phyloP scores from a whole-genome alignment of 2,113 vertebrate genomes.

The Hypanus sabinus region DNA sequence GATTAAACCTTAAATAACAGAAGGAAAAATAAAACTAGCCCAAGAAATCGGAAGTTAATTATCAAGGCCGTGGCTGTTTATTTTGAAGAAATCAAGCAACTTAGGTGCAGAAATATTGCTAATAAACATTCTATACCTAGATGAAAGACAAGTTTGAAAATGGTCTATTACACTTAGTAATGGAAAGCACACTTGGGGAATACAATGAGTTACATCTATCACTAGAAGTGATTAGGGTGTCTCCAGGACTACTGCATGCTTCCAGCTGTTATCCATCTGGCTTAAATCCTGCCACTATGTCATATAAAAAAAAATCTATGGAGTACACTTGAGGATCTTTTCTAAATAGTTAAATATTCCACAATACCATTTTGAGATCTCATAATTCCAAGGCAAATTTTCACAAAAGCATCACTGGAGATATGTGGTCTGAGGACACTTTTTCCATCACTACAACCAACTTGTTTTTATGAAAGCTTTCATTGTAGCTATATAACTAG shows the following conservation, averaged over 20 bases:
- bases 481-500: background rate
- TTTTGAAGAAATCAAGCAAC: slow-evolving; percentile 30
- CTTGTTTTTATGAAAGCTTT: background rate
- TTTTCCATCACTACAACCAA: background rate
- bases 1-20: slow-evolving; percentile 6
- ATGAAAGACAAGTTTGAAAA: slow-evolving; percentile 31
- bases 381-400: background rate
- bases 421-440: background rate
- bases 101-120: slow-evolving; percentile 27
- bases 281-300: slow-evolving; percentile 6
- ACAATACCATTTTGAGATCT: background rate
- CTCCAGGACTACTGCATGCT: background rate
- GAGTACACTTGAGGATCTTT: background rate
- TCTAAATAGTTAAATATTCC: background rate
- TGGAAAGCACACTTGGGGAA: slow-evolving; percentile 31
- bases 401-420: background rate
- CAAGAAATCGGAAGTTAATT: slow-evolving; percentile 29
- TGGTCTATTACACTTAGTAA: slow-evolving; percentile 2
- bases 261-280: slow-evolving; percentile 30
- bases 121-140: slow-evolving; percentile 22
- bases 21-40: slow-evolving; percentile 19
- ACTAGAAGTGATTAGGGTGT: slow-evolving; percentile 18
- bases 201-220: slow-evolving; percentile 34
- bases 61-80: slow-evolving; percentile 1
- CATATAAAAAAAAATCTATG: background rate